Conservation (phyloP, 2,113 vertebrate species). For the Notothenia coriiceps region DNA sequence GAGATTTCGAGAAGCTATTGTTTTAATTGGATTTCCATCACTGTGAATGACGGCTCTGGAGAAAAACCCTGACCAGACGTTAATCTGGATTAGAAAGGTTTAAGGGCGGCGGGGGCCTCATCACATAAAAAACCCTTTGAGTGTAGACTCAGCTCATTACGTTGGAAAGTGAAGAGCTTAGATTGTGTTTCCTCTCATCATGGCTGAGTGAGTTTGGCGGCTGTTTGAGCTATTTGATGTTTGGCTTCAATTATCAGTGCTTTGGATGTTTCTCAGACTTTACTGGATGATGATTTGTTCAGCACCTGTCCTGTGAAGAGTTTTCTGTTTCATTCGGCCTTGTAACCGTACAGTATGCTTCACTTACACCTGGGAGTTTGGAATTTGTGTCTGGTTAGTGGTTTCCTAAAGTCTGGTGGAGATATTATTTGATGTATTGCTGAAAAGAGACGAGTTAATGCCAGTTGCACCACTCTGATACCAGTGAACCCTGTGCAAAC, state of each 20-base stretch:
- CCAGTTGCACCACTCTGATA: constrained; percentile 3
- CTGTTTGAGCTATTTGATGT: constrained; percentile 15
- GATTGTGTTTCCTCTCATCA: constrained; percentile 26
- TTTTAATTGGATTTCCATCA: constrained; percentile 49
- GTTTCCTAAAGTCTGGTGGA: constrained; percentile 12
- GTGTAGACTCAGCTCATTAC: constrained; percentile 39
- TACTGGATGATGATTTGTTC: constrained; percentile 18
- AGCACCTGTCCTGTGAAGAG: constrained; percentile 7
- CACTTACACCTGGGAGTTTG: constrained; percentile 7
- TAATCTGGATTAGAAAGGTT: constrained; percentile 64
- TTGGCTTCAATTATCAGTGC: not conserved
- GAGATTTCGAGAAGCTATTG: not conserved
- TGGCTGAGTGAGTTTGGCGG: not conserved
- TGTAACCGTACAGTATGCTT: not conserved
- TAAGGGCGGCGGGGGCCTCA: not conserved
- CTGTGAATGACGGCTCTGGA: not conserved
- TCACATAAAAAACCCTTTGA: not conserved
- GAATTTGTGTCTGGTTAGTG: not conserved
- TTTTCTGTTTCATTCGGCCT: not conserved
- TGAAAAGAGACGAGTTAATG: not conserved
- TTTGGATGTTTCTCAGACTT: not conserved
- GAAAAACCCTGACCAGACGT: constrained; percentile 9
- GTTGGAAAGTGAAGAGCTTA: constrained; percentile 24
- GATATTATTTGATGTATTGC: not conserved
- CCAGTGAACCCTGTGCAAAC: not conserved